Base-by-base conservation (phyloP, 2,888 invertebrate genomes). In the Drosophila hamatofila region DNA sequence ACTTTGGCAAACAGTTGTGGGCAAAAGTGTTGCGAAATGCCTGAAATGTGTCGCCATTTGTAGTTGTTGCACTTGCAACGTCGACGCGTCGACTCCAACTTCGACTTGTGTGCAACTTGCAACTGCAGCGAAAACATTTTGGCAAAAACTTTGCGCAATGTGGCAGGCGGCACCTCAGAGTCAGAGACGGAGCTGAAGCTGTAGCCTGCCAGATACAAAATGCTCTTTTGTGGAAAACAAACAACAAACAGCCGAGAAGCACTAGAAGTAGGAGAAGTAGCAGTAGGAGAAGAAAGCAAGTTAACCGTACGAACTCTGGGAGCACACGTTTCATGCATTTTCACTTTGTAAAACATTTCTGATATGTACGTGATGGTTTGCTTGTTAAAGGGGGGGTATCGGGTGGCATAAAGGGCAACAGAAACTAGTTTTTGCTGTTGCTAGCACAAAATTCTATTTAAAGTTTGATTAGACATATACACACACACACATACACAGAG, bases 271-370 rank as follows among this genome's bases (percentile, higher is more conserved):
- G 52, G 3, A 35, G 23, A 35, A 14, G 35, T 3, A 33, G 33
- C 11, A 33, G 33, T 0, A 5, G 14, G 5, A 35, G 58, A 66
- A 72, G 73, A 69, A 85, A 77, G 80, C 71, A 82, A 85, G 86
- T 82, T 82, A 80, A 83, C 78, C 72, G 69, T 46, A 67, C 52
- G 67, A 80, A 85, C 75, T 71, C 69, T 46, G 60, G 57, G 70
- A 66, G 79, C 88, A 85, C 84, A 85, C 84, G 84, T 85, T 81
- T 81, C 84, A 79, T 81, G 87, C 89, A 80, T 85, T 85, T 85
- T 88, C 84, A 85, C 84, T 85, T 85, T 89, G 84, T 89, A 85
- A 88, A 89, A 85, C 89, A 89, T 85, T 87, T 88, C 77, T 79
- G 86, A 85, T 88, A 76, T 73, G 87, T 87, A 89, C 84, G 89